Evolutionary conservation across 2,113 vertebrate species (phyloP), one percentile per base, ranked within the genome.

Genomic region (Calyptomena viridis): DNA sequence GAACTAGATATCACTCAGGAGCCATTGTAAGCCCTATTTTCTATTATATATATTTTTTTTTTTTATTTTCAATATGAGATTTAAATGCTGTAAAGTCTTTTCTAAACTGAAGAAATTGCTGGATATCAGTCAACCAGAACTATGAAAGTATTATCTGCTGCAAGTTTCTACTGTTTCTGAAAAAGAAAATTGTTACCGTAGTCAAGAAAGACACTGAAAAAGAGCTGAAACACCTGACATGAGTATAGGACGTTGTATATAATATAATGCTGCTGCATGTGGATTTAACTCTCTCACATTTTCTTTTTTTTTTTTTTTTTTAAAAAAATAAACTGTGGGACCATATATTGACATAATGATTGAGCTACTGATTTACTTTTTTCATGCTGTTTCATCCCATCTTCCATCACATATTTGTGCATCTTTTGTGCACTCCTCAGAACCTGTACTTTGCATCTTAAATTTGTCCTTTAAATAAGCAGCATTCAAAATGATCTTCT

Each of bases 221-320:
- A 30, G 5, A 85, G 2, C 10, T 67, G 16, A 74, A 87, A 72
- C 5, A 13, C 8, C 15, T 6, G 1, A 30, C 9, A 28, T 35
- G 6, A 52, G 47, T 64, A 86, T 68, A 28, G 14, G n/a, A 13
- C 18, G 33, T 15, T 73, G 4, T 3, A 73, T 7, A 39, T 22
- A 37, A 7, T 0, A 14, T 50, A 31, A 37, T 1, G 0, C 18
- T 79, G 5, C 8, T 49, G 5, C 13, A 21, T 39, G 18, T 16
- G 2, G 7, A 42, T 73, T 73, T 75, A 39, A 33, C 14, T 86
- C 8, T 18, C 6, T 46, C 67, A 25, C 55, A 44, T 17, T 44
- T 44, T 2, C 14, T 69, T 37, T 3, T 3, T 55, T 47, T 2
- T 46, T 22, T 16, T 37, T 31, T 56, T 35, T n/a, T 27, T 28